These are phyloP conservation scores for Zaprionus vittiger DNA, from an alignment of 1,140 invertebrate species.

Conservation along the genomic window DNA sequence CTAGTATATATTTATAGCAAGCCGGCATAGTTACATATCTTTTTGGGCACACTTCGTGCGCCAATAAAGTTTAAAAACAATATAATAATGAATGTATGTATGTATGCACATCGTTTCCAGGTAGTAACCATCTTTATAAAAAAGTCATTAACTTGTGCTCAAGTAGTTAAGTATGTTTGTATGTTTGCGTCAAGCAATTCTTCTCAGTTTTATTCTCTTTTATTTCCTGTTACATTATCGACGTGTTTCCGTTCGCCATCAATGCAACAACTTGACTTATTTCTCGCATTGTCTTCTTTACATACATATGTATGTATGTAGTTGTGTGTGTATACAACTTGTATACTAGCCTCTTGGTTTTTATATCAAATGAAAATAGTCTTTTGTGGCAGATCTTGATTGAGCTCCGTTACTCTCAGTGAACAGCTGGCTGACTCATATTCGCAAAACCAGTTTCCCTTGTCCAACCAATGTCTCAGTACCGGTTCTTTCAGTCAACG, in stretches of 20 bases:
- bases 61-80: slow-evolving; percentile 9
- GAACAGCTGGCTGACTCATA: slow-evolving; percentile 37
- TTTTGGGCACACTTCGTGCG: background rate
- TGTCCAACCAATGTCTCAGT: slow-evolving; percentile 16
- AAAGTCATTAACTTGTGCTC: too few relatives aligned
- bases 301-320: background rate
- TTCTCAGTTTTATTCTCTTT: slow-evolving; percentile 11
- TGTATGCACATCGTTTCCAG: background rate
- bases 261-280: slow-evolving; percentile 37
- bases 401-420: slow-evolving; percentile 20
- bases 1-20: slow-evolving; percentile 27
- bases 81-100: background rate
- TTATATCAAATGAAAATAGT: slow-evolving; percentile 43
- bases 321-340: background rate
- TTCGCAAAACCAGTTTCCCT: slow-evolving; percentile 44
- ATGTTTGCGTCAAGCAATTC: too few relatives aligned
- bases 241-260: slow-evolving; percentile 19
- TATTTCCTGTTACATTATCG: background rate
- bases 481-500: slow-evolving; percentile 34
- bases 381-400: slow-evolving; percentile 49
- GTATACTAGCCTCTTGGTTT: slow-evolving; percentile 24
- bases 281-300: slow-evolving; percentile 21
- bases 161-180: too few relatives aligned
- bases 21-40: slow-evolving; percentile 18
- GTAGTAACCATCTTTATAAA: too few relatives aligned